Conservation (phyloP, 2,113 vertebrate genomes). For the Onychostruthus taczanowskii region DNA sequence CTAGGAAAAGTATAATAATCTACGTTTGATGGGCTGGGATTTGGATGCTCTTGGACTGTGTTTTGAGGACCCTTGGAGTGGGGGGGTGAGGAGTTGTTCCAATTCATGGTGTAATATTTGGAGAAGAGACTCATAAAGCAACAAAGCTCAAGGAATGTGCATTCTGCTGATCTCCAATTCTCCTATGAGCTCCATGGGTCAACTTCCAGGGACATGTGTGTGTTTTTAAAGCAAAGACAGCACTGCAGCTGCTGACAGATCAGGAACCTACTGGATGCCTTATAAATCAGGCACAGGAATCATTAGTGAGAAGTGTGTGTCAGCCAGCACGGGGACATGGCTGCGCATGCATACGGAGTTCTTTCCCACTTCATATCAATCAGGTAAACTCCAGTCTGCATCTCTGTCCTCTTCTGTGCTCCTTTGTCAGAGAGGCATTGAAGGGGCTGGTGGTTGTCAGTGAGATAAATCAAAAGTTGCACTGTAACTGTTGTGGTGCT, state of each 20-base stretch:
- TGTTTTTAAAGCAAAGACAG: background rate
- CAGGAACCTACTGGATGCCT: background rate
- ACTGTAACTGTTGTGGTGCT: background rate
- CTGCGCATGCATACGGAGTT: accelerated
- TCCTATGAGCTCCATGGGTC: background rate
- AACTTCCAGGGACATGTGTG: background rate
- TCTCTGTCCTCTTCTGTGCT: background rate
- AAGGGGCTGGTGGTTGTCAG: background rate
- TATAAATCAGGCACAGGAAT: slow-evolving; percentile 17
- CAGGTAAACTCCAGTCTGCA: background rate
- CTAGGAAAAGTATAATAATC: background rate
- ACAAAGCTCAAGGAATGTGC: accelerated
- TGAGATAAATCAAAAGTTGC: background rate
- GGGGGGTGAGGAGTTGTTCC: accelerated
- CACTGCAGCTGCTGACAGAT: background rate
- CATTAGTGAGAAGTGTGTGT: background rate
- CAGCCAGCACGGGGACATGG: background rate
- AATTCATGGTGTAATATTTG: background rate
- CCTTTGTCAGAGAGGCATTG: background rate
- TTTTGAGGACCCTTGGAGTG: background rate
- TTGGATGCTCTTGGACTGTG: background rate
- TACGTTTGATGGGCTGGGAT: background rate
- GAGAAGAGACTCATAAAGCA: background rate
- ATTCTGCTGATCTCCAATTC: background rate
- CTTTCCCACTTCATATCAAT: background rate